phyloP scores from a whole-genome alignment of 1,140 invertebrate genomes.

The Scaptodrosophila lebanonensis region DNA sequence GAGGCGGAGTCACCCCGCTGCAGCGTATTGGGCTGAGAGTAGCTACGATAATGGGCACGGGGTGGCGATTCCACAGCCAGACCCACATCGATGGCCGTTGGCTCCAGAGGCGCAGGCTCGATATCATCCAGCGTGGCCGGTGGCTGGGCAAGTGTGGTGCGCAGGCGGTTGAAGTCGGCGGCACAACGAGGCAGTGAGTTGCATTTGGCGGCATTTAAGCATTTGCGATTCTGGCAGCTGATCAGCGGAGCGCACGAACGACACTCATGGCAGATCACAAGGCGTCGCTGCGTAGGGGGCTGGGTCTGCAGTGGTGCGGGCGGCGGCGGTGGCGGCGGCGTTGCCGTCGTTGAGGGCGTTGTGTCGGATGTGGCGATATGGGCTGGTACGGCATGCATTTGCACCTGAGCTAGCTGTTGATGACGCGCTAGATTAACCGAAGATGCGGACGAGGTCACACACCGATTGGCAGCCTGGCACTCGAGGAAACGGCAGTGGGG shows the following conservation, averaged over 20 bases:
- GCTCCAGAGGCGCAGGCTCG: slow-evolving; percentile 61
- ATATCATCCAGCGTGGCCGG: slow-evolving; percentile 67
- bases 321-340: slow-evolving; percentile 44
- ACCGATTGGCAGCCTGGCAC: slow-evolving; percentile 48
- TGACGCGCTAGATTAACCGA: slow-evolving; percentile 66
- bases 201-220: slow-evolving; percentile 76
- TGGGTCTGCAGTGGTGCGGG: not conserved
- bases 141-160: slow-evolving; percentile 69
- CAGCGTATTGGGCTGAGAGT: slow-evolving; percentile 72
- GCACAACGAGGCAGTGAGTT: slow-evolving; percentile 77
- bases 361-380: slow-evolving; percentile 60
- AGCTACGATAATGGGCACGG: slow-evolving; percentile 65
- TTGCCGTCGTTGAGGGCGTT: slow-evolving; percentile 62
- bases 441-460: slow-evolving; percentile 59
- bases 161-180: slow-evolving; percentile 73
- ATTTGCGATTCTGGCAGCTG: slow-evolving; percentile 76
- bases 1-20: slow-evolving; percentile 69
- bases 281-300: slow-evolving; percentile 31
- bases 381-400: slow-evolving; percentile 68
- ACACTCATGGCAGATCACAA: slow-evolving; percentile 72
- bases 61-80: slow-evolving; percentile 23
- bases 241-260: slow-evolving; percentile 65
- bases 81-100: slow-evolving; percentile 43
- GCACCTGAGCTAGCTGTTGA: slow-evolving; percentile 68
- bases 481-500: slow-evolving; percentile 72